Evolutionary conservation across 2,888 invertebrate genomes (phyloP), one percentile per base, ranked within the genome.

Genomic region (Melieria crassipennis): DNA sequence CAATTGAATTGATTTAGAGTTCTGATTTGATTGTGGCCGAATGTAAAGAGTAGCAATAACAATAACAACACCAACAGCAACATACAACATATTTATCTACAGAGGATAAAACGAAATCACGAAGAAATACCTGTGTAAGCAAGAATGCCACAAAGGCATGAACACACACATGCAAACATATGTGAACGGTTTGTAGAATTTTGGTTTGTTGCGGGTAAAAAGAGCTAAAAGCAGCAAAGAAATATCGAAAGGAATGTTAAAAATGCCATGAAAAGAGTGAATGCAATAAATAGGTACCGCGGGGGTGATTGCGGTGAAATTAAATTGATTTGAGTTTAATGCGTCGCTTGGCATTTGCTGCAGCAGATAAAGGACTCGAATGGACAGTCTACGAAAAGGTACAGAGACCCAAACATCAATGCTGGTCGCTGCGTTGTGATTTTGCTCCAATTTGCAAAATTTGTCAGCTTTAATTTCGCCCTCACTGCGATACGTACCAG

Each of bases 401-500:
- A 30, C 30, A 30, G 30, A 30, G 3, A 30, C 30, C 30, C 30
- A 30, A 30, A 30, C 30, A 30, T 30, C 30, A 30, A 30, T 30
- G 30, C 30, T 30, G 30, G 30, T 30, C 30, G 30, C 30, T 30
- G 30, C 30, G 30, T 30, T 30, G 30, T 30, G 30, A 7, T 16
- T 9, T 42, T 10, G 58, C 11, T n/a, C 9, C 7, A 4, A 3
- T 6, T 60, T 11, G n/a, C 43, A 43, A 42, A 11, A 60, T 6
- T 4, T 2, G 43, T 1, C 7, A 11, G 5, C 46, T 11, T 5
- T 5, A n/a, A 13, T 6, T 13, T 10, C 13, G 7, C 10, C 43
- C 11, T 11, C 16, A 83, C 88, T 86, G 30, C 30, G 30, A 30
- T 30, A 30, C 30, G 2, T 84, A 90, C 89, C 89, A 90, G 71